phyloP scores from a whole-genome alignment of 2,797 vertebrate species.

The Cossypha heuglini region DNA sequence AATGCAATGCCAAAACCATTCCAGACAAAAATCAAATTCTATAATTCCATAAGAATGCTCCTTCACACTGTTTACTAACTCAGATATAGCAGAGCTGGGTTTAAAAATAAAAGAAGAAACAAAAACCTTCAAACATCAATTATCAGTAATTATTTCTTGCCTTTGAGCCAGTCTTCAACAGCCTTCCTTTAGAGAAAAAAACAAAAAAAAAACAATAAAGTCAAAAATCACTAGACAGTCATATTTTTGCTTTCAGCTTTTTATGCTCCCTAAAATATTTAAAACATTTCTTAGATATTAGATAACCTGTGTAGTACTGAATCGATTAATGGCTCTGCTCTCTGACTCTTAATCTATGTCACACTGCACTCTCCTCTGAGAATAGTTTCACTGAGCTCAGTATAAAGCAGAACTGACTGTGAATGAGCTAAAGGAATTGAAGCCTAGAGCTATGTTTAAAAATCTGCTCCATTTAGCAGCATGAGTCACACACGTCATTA shows the following conservation, averaged over 20 bases:
- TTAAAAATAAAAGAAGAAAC: neutral
- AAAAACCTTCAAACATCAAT: neutral
- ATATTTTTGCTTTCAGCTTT: neutral
- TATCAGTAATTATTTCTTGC: neutral
- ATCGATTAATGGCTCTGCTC: neutral
- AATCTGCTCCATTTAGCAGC: constrained; percentile 53
- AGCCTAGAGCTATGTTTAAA: constrained; percentile 57
- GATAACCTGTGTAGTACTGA: neutral
- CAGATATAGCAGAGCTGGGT: neutral
- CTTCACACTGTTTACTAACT: neutral
- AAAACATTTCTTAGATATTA: neutral
- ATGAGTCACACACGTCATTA: constrained; percentile 47
- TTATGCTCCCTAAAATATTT: neutral
- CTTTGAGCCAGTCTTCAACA: neutral
- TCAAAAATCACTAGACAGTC: neutral
- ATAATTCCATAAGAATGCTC: neutral
- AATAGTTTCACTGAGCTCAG: constrained; percentile 33
- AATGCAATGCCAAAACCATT: neutral
- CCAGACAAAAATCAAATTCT: neutral
- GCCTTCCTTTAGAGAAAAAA: neutral
- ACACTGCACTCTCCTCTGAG: neutral
- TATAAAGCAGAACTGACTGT: constrained; percentile 19
- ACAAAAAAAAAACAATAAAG: neutral
- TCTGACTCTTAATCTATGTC: neutral
- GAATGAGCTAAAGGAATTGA: constrained; percentile 48